phyloP scores from a whole-genome alignment of 1,140 invertebrate species.

The Diploscapter pachys region DNA sequence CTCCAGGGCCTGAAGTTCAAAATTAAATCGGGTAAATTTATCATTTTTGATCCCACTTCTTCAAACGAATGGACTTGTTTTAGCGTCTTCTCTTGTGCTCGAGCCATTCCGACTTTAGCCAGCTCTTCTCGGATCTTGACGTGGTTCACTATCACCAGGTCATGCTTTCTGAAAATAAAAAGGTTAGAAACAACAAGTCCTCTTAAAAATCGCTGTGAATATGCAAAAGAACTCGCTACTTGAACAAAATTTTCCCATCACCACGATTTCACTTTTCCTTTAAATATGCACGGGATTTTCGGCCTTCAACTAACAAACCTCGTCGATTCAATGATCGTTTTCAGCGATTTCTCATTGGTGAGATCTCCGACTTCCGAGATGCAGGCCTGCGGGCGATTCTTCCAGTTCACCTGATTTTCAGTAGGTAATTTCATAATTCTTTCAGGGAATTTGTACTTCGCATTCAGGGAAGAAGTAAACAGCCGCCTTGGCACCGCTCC shows the following conservation, averaged over 20 bases:
- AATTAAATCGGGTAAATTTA: not conserved
- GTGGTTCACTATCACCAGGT: slow-evolving; percentile 26
- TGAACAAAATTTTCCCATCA: too few relatives aligned
- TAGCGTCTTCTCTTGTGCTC: slow-evolving; percentile 10
- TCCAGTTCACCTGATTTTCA: slow-evolving; percentile 19
- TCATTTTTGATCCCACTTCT: not conserved
- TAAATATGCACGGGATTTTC: too few relatives aligned
- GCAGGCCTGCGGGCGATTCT: slow-evolving; percentile 11
- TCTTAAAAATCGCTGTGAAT: too few relatives aligned
- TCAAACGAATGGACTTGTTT: not conserved
- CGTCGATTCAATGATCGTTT: slow-evolving; percentile 23
- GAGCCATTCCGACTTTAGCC: slow-evolving; percentile 15
- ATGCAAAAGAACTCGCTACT: too few relatives aligned
- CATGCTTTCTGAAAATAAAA: slow-evolving; percentile 21
- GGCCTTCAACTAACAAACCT: not conserved
- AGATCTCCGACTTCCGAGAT: slow-evolving; percentile 22
- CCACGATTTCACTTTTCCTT: too few relatives aligned
- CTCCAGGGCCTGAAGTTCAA: slow-evolving; percentile 23
- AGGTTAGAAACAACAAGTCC: not conserved
- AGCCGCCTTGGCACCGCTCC: slow-evolving; percentile 17
- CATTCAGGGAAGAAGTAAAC: slow-evolving; percentile 37
- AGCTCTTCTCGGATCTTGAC: slow-evolving; percentile 24
- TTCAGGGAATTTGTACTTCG: not conserved
- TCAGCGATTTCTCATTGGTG: slow-evolving; percentile 18
- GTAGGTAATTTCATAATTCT: not conserved